Evolutionary conservation across 2,797 vertebrate genomes (phyloP), one percentile per base, ranked within the genome.

Genomic region (Lacerta agilis): DNA sequence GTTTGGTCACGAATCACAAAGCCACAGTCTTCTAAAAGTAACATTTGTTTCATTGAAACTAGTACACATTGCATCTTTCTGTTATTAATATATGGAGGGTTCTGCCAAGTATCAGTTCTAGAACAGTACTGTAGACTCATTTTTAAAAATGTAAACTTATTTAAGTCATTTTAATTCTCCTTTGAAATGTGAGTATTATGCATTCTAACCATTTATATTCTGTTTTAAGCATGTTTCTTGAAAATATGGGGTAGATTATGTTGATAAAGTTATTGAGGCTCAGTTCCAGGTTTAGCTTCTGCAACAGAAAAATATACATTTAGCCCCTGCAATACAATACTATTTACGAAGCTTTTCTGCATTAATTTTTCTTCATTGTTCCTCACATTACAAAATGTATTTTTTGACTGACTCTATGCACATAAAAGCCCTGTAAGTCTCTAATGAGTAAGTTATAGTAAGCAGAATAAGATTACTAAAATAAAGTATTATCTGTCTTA

Each of bases 211-310:
- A 38, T 0, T 67, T 6, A 77, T 75, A 86, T 93, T 90, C 76
- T 81, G 49, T 82, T 92, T 27, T 38, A 91, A 86, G 41, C 72
- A 13, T 13, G 64, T 86, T 91, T 86, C 82, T 83, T 86, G 45
- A 80, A 27, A 45, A 87, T 71, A 8, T 80, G 82, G 85, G 81
- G 58, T 25, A 90, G 83, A 75, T 67, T 66, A 87, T 43, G 9
- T 86, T 87, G 69, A 79, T 81, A 94, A 89, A 4, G 29, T 18
- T 83, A 61, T 1, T 90, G 66, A 85, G 3, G 41, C 89, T 87
- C 79, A 80, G 93, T 87, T 82, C 43, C 92, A 76, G 90, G 90
- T 92, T 86, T 87, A 85, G 13, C 38, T 91, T 58, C 85, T 91
- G 58, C 77, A 86, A 82, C 38, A 87, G 83, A 84, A 88, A 17